Percentiles rank a stretch among this genome's conserved stretches.
These are phyloP conservation scores for Eptesicus fuscus DNA, from an alignment of 2,113 vertebrate species.

Conservation along the genomic window DNA sequence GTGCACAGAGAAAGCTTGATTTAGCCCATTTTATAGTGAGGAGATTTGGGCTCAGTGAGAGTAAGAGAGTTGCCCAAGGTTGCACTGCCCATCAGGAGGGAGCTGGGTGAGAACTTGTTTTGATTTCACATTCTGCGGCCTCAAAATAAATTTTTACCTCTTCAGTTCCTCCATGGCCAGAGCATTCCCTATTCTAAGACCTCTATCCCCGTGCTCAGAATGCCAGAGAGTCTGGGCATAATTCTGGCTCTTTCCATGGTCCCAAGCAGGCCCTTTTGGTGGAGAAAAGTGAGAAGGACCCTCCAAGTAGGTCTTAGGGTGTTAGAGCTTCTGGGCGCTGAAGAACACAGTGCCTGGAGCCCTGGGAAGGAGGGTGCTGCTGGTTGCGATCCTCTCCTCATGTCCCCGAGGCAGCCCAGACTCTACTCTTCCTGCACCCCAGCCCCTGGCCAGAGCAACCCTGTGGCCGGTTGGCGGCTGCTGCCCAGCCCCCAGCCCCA, in stretches of 20 bases:
- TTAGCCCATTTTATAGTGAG: neutral
- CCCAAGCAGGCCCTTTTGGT: neutral
- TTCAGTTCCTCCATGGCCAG: neutral
- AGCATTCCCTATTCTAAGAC: neutral
- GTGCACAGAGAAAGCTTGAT: neutral
- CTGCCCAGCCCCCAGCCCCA: neutral
- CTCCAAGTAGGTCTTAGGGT: neutral
- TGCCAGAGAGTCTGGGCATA: neutral
- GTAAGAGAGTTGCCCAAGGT: neutral
- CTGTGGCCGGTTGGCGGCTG: neutral
- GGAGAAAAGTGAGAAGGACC: neutral
- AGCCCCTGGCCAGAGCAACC: neutral
- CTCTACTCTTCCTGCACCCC: neutral
- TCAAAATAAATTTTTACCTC: neutral
- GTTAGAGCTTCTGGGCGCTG: neutral
- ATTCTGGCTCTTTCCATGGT: neutral
- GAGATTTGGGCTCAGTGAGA: neutral
- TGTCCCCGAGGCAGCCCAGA: neutral
- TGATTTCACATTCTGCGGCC: neutral
- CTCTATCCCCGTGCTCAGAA: neutral
- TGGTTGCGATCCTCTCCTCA: neutral
- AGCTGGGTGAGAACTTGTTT: neutral
- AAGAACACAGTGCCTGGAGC: neutral
- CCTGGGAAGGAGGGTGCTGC: neutral
- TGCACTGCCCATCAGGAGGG: neutral